Conservation (phyloP, 1,140 invertebrate genomes). For the Limonius californicus region DNA sequence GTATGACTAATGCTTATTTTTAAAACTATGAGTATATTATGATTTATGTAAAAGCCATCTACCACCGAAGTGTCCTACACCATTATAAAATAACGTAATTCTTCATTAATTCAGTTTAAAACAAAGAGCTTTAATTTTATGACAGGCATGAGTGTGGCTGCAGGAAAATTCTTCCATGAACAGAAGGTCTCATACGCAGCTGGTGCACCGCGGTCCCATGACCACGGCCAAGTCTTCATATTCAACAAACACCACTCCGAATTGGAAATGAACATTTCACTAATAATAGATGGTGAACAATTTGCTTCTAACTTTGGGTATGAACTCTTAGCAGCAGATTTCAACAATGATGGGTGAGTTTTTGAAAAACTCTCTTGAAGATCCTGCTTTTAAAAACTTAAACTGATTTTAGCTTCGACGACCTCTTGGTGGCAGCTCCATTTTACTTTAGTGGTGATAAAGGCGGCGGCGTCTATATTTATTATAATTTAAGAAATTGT, state of each 20-base stretch:
- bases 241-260: constrained; percentile 61
- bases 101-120: too few relatives aligned
- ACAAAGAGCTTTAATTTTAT: too few relatives aligned
- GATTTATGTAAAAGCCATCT: too few relatives aligned
- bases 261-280: constrained; percentile 54
- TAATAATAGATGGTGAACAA: constrained; percentile 75
- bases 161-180: constrained; percentile 69
- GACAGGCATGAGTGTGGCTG: constrained; percentile 80
- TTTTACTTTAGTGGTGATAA: constrained; percentile 78
- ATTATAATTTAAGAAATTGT: constrained; percentile 59
- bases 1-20: too few relatives aligned
- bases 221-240: constrained; percentile 81
- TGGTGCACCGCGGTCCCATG: constrained; percentile 81
- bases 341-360: constrained; percentile 79
- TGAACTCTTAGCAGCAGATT: constrained; percentile 75
- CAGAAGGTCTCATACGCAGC: constrained; percentile 66
- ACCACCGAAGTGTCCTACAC: too few relatives aligned
- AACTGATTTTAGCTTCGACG: constrained; percentile 60
- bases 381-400: background rate
- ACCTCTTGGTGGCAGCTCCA: constrained; percentile 87
- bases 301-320: constrained; percentile 89
- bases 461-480: constrained; percentile 87
- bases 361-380: background rate
- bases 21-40: too few relatives aligned
- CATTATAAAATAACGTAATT: too few relatives aligned